Base-by-base conservation (phyloP, 2,888 invertebrate species). In the Listrodromus nycthemerus region DNA sequence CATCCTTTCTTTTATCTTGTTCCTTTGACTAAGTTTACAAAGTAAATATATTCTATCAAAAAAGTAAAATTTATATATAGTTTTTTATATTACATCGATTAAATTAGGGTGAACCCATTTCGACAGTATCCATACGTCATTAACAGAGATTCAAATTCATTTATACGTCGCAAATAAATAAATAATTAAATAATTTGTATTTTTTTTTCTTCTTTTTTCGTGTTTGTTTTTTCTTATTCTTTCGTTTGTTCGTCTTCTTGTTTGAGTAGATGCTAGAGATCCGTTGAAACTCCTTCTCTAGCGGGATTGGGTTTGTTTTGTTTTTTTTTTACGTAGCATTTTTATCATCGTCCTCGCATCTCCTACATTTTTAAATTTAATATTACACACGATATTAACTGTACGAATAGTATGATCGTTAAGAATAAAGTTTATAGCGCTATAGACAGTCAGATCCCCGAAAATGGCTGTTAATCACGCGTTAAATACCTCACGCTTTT, bases 381-480 rank as follows among this genome's bases (percentile, higher is more conserved):
- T 92, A 92, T 92, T 92, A 92, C 92, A 93, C 92, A 92, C 92
- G 92, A 91, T 93, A 90, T 90, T 92, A 92, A 92, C 91, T 91
- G 91, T 84, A 92, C 92, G 91, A 90, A 91, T 92, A 92, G 89
- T 90, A 91, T 85, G 79, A 86, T 91, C 89, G 87, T 90, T 93
- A 91, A 91, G 91, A 89, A 90, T 91, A 91, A 92, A 90, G 90
- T 91, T 91, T 90, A 91, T 89, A 91, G 86, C 88, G 90, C 88
- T 91, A 91, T 91, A 90, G 90, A 90, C 90, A 89, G 86, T 87
- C 88, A 85, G 83, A 87, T 87, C 82, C 70, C 83, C 83, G 80
- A 84, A 86, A 83, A 80, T 80, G 78, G 21, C 55, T 73, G 65
- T 63, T 82, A 85, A 85, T 69, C 74, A 79, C 70, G 71, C 61